A percentile compares a stretch with the other conserved stretches of the same genome.
These are phyloP conservation scores for Darevskia mixta DNA, from an alignment of 2,797 vertebrate genomes.

Conservation along the genomic window DNA sequence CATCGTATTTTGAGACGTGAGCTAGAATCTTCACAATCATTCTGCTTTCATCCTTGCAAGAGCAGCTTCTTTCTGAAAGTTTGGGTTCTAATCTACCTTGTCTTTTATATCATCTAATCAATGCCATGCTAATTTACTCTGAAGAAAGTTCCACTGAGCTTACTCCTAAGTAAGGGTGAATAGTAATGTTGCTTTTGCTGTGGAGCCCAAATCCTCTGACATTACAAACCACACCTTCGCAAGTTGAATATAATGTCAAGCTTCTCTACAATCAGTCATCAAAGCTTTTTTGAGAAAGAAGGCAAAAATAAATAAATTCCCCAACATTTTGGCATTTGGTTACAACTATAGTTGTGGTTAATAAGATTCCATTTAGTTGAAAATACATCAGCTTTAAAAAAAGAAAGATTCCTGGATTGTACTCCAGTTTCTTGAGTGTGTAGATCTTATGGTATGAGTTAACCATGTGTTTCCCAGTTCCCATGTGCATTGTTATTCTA, in stretches of 20 bases:
- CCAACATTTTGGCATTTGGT: background rate
- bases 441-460: conserved; percentile 71
- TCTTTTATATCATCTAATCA: conserved; percentile 28
- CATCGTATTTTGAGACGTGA: background rate
- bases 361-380: conserved; percentile 52
- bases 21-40: background rate
- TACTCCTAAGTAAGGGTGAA: background rate
- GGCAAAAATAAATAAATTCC: background rate
- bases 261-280: background rate
- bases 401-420: conserved; percentile 32
- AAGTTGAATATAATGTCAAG: background rate
- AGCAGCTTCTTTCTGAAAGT: background rate
- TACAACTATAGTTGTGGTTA: conserved; percentile 46
- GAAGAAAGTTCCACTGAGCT: background rate
- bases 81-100: background rate
- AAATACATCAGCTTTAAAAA: conserved; percentile 41
- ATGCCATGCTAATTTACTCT: background rate
- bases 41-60: background rate
- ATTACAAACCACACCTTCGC: conserved; percentile 37
- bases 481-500: conserved; percentile 67
- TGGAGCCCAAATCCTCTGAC: conserved; percentile 34
- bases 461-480: conserved; percentile 62
- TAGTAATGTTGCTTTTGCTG: background rate
- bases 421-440: conserved; percentile 45
- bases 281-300: background rate